Conservation (phyloP, 2,797 vertebrate genomes). For the Sebastes minor region DNA sequence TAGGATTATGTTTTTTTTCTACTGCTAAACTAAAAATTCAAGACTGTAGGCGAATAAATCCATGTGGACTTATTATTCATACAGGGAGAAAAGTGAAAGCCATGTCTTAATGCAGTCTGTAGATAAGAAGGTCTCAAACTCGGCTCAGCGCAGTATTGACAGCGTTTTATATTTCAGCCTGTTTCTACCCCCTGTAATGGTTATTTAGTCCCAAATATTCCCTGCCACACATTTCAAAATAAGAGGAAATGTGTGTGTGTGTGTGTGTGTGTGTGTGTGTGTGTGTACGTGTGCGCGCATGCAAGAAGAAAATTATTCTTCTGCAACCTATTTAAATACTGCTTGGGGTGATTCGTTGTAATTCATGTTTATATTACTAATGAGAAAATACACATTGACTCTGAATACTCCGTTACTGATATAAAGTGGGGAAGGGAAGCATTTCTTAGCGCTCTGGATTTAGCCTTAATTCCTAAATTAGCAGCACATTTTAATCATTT, state of each 20-base stretch:
- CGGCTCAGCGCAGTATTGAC: constrained; percentile 45
- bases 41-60: constrained; percentile 50
- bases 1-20: not conserved
- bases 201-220: constrained; percentile 71
- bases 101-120: constrained; percentile 64
- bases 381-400: constrained; percentile 68
- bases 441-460: constrained; percentile 38
- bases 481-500: constrained; percentile 37
- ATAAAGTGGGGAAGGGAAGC: constrained; percentile 34
- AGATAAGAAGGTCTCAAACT: constrained; percentile 74
- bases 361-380: constrained; percentile 76
- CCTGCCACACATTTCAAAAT: constrained; percentile 47
- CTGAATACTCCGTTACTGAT: constrained; percentile 60
- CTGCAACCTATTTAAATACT: constrained; percentile 71
- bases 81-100: constrained; percentile 58
- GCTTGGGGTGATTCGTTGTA: constrained; percentile 62
- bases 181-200: constrained; percentile 66
- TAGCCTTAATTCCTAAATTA: constrained; percentile 55
- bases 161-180: constrained; percentile 70
- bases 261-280: not conserved
- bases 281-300: not conserved
- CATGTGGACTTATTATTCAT: constrained; percentile 69
- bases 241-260: not conserved
- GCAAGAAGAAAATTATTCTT: constrained; percentile 59
- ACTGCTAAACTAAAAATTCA: constrained; percentile 33